Evolutionary conservation across 1,140 invertebrate species (phyloP).

Genomic region (Nephotettix cincticeps): DNA sequence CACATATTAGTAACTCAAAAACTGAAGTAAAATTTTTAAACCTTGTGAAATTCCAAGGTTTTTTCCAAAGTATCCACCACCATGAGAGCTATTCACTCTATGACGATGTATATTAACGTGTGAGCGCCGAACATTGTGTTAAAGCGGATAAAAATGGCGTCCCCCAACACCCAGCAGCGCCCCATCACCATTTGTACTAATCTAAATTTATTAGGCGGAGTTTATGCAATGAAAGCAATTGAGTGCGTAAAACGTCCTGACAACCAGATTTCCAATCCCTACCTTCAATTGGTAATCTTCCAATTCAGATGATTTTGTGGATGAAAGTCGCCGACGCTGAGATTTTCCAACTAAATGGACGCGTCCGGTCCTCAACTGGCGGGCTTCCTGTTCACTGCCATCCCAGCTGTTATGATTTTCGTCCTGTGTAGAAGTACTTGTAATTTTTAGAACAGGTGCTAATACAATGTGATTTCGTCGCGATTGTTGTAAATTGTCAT

Average conservation of each 20-base stretch:
- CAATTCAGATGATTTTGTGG: constrained; percentile 34
- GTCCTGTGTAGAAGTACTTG: too few species aligned
- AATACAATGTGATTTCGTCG: too few species aligned
- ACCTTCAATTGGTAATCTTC: constrained; percentile 40
- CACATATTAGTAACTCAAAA: too few species aligned
- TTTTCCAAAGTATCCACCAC: too few species aligned
- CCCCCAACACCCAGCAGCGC: constrained; percentile 21
- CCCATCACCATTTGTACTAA: constrained; percentile 40
- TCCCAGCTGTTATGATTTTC: too few species aligned
- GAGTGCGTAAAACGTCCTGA: constrained; percentile 24
- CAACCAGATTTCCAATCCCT: constrained; percentile 28
- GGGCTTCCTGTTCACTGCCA: not conserved
- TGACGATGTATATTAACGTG: constrained; percentile 34
- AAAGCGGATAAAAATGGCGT: constrained; percentile 31
- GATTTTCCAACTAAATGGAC: constrained; percentile 30
- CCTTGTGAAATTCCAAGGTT: too few species aligned
- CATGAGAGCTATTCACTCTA: not conserved
- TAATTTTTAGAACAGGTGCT: too few species aligned
- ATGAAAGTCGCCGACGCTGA: constrained; percentile 20
- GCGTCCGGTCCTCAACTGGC: constrained; percentile 17
- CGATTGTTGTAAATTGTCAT: too few species aligned
- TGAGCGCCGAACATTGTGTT: constrained; percentile 28
- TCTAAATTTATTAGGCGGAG: constrained; percentile 40
- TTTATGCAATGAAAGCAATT: constrained; percentile 42
- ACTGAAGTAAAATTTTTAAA: too few species aligned